Evolutionary conservation across 2,888 invertebrate genomes (phyloP).

Genomic region (Lasioglossum zephyrum): DNA sequence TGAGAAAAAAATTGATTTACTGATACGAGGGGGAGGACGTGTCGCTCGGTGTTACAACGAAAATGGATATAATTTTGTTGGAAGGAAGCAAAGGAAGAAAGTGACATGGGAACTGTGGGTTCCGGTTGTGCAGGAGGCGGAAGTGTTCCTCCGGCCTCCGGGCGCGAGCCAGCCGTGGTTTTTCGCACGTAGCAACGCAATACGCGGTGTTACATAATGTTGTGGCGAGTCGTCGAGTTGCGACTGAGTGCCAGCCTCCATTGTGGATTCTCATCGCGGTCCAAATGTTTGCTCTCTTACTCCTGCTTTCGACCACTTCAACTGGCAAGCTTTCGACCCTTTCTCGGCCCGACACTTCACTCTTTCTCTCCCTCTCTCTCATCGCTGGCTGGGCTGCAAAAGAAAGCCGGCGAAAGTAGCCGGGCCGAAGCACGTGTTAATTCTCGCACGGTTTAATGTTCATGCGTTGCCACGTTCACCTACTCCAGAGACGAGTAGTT

Average conservation of each 20-base stretch:
- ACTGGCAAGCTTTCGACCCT: constrained; percentile 47
- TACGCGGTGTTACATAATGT: constrained; percentile 60
- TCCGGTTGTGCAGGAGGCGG: constrained; percentile 19
- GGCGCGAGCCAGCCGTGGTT: constrained; percentile 38
- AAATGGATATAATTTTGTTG: constrained; percentile 18
- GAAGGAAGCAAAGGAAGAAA: neutral
- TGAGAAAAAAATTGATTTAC: neutral
- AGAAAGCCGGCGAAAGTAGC: constrained; percentile 43
- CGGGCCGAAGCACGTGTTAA: constrained; percentile 41
- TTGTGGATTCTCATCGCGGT: constrained; percentile 68
- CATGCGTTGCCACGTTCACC: constrained; percentile 13
- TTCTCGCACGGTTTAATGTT: constrained; percentile 50
- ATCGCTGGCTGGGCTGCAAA: constrained; percentile 25
- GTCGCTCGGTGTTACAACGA: neutral
- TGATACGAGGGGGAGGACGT: neutral
- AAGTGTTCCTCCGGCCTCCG: constrained; percentile 23
- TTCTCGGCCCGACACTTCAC: constrained; percentile 38
- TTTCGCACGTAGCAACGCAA: constrained; percentile 46
- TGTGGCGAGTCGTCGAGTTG: constrained; percentile 48
- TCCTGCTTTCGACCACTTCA: constrained; percentile 31
- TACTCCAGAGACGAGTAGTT: neutral
- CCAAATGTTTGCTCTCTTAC: constrained; percentile 66
- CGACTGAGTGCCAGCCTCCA: constrained; percentile 47
- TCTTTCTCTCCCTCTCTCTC: neutral
- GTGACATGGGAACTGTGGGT: neutral